A percentile compares a stretch with the other conserved stretches of the same genome.
These are phyloP conservation scores for Sebastes schlegelii DNA, from an alignment of 2,113 vertebrate genomes.

Conservation along the genomic window DNA sequence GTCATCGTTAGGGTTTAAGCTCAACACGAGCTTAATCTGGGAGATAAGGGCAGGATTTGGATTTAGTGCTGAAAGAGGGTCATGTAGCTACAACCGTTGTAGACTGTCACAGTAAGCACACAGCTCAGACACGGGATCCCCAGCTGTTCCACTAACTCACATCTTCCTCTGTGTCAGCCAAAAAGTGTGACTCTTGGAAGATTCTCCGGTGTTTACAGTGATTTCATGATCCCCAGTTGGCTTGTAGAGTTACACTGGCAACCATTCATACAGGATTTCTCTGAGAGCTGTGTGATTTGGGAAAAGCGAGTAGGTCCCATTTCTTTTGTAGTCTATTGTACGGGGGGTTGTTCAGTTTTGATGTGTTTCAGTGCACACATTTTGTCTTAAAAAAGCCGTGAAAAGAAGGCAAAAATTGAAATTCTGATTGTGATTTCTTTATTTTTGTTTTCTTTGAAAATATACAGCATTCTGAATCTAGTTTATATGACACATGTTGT, in stretches of 20 bases:
- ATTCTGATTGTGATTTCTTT: not conserved
- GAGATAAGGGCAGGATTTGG: slow-evolving; percentile 81
- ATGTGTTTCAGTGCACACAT: not conserved
- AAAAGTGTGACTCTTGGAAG: slow-evolving; percentile 57
- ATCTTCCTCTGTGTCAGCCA: slow-evolving; percentile 29
- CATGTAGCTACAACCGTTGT: slow-evolving; percentile 61
- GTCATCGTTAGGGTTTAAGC: slow-evolving; percentile 81
- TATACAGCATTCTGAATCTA: not conserved
- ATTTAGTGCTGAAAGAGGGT: slow-evolving; percentile 79
- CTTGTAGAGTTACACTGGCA: slow-evolving; percentile 3
- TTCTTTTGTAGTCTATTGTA: not conserved
- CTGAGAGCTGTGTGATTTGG: slow-evolving; percentile 2
- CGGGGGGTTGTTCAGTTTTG: not conserved
- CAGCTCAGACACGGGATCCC: slow-evolving; percentile 47
- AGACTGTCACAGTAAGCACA: slow-evolving; percentile 48
- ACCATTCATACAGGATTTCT: not conserved
- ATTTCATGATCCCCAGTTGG: slow-evolving; percentile 41
- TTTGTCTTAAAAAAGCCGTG: not conserved
- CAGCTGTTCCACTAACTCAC: slow-evolving; percentile 49
- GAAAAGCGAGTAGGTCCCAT: not conserved
- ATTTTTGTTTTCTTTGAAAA: not conserved
- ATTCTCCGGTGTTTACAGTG: slow-evolving; percentile 35
- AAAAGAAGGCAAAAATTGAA: not conserved
- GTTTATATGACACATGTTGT: not conserved
- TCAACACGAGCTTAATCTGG: slow-evolving; percentile 78